Base-by-base conservation (phyloP, 2,113 vertebrate genomes). In the Ardeotis arabs region DNA sequence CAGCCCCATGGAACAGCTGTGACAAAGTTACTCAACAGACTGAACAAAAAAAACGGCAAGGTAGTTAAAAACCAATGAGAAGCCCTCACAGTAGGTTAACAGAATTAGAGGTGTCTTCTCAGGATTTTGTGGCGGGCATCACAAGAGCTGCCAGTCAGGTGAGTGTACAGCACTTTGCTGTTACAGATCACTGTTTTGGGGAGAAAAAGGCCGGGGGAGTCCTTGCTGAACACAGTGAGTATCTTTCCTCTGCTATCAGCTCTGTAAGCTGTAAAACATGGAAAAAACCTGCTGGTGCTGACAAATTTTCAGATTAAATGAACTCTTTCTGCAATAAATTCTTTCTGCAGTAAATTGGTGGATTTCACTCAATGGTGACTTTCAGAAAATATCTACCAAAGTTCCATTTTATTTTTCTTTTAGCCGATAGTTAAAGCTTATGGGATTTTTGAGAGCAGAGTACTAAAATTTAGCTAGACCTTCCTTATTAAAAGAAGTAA, bases 401-500 rank as follows among this genome's bases (percentile, higher is more conserved):
- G 62, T 92, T 87, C 45, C 68, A 22, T 78, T 93, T 89, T 62
- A 39, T 81, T 88, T 87, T 97, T 70, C 78, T 79, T 88, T 80
- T 92, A 94, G 88, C 82, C 87, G 73, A 90, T 90, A 96, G 92
- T 96, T 96, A 97, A 96, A 97, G 94, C 89, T 97, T 89, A 96
- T 93, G 95, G 79, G 92, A 96, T 97, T 97, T 97, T 95, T 76
- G 84, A 95, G 84, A 90, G 79, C 59, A 87, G 83, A 88, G 72
- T 37, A 96, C 89, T 96, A 97, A 97, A 97, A 97, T 97, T 95
- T 94, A 97, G 89, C 89, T 96, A 97, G 97, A 96, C 85, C 89
- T 89, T 97, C 95, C 49, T 52, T 97, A 96, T 95, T 97, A 97
- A 66, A 94, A 64, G 58, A 86, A 95, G 74, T 80, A 90, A 87